These are phyloP conservation scores for Myzus persicae DNA, from an alignment of 1,140 invertebrate species.

Conservation along the genomic window DNA sequence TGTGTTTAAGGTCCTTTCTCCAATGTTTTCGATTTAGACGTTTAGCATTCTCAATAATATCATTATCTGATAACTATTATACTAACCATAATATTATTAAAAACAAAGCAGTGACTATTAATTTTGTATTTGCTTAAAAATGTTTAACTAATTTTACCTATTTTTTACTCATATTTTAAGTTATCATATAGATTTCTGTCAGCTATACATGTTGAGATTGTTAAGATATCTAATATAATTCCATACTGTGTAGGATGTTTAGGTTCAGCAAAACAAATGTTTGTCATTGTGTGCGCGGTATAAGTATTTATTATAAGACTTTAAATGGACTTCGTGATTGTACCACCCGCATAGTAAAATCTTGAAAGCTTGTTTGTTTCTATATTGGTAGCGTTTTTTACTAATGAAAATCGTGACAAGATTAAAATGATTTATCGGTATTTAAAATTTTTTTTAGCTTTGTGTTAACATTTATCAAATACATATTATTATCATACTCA, in stretches of 20 bases:
- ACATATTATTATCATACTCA: no score
- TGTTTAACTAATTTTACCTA: no score
- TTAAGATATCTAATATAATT: neutral
- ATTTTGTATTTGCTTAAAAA: neutral
- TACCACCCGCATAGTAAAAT: slow-evolving; percentile 42
- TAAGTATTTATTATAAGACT: neutral
- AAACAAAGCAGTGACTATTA: neutral
- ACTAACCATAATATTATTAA: neutral
- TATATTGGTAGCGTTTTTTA: slow-evolving; percentile 14
- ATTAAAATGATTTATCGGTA: slow-evolving; percentile 29
- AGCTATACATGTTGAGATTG: neutral
- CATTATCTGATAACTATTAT: neutral
- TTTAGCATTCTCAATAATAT: neutral
- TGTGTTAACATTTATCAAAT: neutral
- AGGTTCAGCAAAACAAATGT: neutral
- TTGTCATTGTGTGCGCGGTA: neutral
- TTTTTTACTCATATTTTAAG: neutral
- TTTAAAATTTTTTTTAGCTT: slow-evolving; percentile 4
- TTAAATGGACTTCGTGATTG: slow-evolving; percentile 33
- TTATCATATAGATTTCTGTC: neutral
- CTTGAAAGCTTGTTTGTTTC: slow-evolving; percentile 20
- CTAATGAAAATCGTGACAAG: slow-evolving; percentile 46
- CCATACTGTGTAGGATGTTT: neutral
- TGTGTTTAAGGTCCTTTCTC: neutral
- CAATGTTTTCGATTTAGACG: neutral